These are phyloP conservation scores for Myanophis thanlyinensis DNA, from an alignment of 2,113 vertebrate genomes.

Conservation along the genomic window DNA sequence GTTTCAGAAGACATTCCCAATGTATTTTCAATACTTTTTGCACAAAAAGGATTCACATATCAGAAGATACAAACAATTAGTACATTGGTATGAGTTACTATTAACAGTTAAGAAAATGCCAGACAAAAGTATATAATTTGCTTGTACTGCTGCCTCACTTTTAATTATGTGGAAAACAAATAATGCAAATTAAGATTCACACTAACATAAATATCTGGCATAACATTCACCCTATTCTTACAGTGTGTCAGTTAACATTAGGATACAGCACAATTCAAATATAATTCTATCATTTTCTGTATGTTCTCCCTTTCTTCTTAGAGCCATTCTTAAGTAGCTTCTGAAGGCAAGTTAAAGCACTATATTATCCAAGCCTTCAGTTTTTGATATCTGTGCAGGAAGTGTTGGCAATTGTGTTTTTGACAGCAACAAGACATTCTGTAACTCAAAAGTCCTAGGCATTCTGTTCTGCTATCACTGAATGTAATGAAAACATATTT, in stretches of 20 bases:
- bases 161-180: slow-evolving; percentile 13
- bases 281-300: slow-evolving; percentile 13
- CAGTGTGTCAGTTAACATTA: background rate
- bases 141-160: background rate
- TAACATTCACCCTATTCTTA: background rate
- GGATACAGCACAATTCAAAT: background rate
- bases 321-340: slow-evolving; percentile 24
- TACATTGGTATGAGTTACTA: background rate
- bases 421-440: slow-evolving; percentile 59
- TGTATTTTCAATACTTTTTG: background rate
- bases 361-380: slow-evolving; percentile 52
- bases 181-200: slow-evolving; percentile 14
- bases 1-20: background rate
- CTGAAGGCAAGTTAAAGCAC: slow-evolving; percentile 47
- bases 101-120: slow-evolving; percentile 1
- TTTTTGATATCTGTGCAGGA: slow-evolving; percentile 50
- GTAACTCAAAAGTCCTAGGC: slow-evolving; percentile 19
- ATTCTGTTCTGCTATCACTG: slow-evolving; percentile 63
- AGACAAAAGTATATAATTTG: background rate
- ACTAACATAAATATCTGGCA: slow-evolving; percentile 15
- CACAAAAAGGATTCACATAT: background rate
- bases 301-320: background rate
- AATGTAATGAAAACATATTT: slow-evolving; percentile 65
- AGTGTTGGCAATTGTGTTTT: slow-evolving; percentile 46
- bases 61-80: background rate